Percentiles rank a stretch among this genome's conserved stretches.
Evolutionary conservation across 92 coral and sea anemone genomes (phyloP).

Genomic region (Actinernus sp.): DNA sequence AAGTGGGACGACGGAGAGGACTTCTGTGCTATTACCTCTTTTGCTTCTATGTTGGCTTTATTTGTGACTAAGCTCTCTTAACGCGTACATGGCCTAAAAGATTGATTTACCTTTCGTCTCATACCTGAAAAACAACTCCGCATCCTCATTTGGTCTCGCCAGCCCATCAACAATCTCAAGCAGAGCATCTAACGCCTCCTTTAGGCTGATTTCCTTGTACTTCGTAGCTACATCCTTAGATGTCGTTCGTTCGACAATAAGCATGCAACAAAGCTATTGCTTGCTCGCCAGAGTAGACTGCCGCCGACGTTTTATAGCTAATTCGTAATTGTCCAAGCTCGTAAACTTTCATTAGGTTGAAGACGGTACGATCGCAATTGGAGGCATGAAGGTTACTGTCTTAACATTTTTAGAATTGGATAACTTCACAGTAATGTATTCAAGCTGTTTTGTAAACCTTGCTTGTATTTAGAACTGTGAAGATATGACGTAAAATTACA

Average conservation of each 20-base stretch:
- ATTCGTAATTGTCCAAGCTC: not conserved
- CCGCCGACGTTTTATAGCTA: not conserved
- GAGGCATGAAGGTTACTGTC: slow-evolving; percentile 1
- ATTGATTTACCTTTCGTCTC: not conserved
- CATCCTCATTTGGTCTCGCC: not conserved
- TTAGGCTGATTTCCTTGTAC: not conserved
- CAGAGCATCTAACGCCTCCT: not conserved
- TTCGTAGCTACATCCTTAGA: not conserved
- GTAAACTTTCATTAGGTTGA: not conserved
- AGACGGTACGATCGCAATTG: not conserved
- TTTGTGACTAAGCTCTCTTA: not conserved
- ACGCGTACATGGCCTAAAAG: not conserved
- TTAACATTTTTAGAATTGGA: not conserved
- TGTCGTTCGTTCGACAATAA: slow-evolving; percentile 2
- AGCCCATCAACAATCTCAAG: slow-evolving; percentile 1
- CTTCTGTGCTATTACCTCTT: not conserved
- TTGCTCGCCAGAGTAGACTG: not conserved
- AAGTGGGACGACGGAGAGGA: not conserved
- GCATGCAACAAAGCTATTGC: not conserved
- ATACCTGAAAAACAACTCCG: not conserved
- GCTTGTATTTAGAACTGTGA: no score
- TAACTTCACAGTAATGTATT: no score
- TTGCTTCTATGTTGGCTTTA: not conserved
- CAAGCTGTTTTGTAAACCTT: no score
- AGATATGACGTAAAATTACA: no score